These are phyloP conservation scores for Synaphobranchus kaupii DNA, from an alignment of 2,797 vertebrate genomes.

Conservation along the genomic window DNA sequence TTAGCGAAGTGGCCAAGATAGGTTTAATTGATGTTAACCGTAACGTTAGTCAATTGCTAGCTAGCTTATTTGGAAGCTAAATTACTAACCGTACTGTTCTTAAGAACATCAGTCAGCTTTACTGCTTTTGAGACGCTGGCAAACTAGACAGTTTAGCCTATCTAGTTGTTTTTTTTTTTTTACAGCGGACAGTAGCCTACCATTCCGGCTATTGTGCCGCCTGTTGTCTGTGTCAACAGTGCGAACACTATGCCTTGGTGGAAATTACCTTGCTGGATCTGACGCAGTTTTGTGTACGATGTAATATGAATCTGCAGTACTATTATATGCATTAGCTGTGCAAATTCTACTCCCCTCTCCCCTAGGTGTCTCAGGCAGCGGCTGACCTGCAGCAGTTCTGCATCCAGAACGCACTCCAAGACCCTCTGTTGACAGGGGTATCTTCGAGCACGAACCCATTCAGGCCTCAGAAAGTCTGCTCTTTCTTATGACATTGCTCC, in stretches of 20 bases:
- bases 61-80: neutral
- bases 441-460: conserved; percentile 97
- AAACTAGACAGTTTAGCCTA: neutral
- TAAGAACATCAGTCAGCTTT: neutral
- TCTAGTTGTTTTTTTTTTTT: too few species aligned
- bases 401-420: conserved; percentile 91
- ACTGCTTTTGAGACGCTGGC: too few species aligned
- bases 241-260: neutral
- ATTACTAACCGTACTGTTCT: neutral
- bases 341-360: neutral
- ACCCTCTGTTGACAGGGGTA: conserved; percentile 91
- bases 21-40: neutral
- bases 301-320: neutral
- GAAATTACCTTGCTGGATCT: neutral
- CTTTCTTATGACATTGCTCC: conserved; percentile 83
- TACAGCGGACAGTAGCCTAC: too few species aligned
- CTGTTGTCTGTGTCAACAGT: neutral
- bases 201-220: too few species aligned
- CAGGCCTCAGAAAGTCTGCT: conserved; percentile 95
- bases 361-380: conserved; percentile 93
- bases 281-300: neutral
- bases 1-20: neutral
- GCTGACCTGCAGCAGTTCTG: conserved; percentile 95
- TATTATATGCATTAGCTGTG: neutral
- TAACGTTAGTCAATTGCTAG: neutral